A percentile compares a stretch with the other conserved stretches of the same genome.
Conservation (phyloP, 2,113 vertebrate genomes). For the Labeo catla region DNA sequence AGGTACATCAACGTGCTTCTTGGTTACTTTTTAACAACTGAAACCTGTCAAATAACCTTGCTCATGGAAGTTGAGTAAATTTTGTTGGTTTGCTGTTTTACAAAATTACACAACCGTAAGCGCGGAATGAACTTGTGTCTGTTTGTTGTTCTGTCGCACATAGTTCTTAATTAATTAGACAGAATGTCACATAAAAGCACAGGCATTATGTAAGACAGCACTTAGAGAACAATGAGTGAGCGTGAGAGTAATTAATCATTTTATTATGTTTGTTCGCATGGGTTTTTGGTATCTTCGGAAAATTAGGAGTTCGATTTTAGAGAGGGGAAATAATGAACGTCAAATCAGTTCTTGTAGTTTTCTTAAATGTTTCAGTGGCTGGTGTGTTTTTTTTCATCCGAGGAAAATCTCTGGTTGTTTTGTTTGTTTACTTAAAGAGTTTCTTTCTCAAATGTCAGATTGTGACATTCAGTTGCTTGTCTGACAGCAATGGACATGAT, state of each 20-base stretch:
- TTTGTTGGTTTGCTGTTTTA: background rate
- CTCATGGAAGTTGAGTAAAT: background rate
- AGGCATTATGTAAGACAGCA: constrained; percentile 48
- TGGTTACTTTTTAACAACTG: background rate
- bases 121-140: background rate
- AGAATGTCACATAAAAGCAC: background rate
- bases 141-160: constrained; percentile 1
- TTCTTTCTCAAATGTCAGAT: constrained; percentile 40
- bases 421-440: constrained; percentile 3
- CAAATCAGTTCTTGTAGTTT: background rate
- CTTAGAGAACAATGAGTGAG: constrained; percentile 7
- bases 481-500: constrained; percentile 39
- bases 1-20: constrained; percentile 71
- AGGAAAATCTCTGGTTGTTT: background rate
- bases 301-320: background rate
- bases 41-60: background rate
- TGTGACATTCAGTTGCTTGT: constrained; percentile 27
- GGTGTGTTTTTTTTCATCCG: background rate
- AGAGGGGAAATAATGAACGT: background rate
- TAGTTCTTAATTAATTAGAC: constrained; percentile 1
- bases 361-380: background rate
- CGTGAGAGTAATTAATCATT: constrained; percentile 3
- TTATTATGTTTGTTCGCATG: constrained; percentile 13
- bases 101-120: background rate
- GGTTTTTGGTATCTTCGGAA: background rate